Evolutionary conservation across 2,113 vertebrate species (phyloP).

Genomic region (Abramis brama): DNA sequence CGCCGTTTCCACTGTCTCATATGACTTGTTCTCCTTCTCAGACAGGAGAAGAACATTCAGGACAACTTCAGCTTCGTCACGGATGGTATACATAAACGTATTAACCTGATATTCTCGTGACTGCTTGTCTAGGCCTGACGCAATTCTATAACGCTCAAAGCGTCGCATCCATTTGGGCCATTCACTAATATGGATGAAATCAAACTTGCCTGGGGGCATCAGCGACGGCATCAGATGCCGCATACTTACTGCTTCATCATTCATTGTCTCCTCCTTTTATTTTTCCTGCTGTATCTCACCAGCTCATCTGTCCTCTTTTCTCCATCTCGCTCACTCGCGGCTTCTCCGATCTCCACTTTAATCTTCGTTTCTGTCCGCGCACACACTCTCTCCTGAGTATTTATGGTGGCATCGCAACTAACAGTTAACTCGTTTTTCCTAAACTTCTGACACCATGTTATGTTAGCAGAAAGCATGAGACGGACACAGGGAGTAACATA

Average conservation of each 20-base stretch:
- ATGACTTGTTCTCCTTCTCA: constrained; percentile 21
- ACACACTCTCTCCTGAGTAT: too few relatives aligned
- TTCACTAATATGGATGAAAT: background rate
- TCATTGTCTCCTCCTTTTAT: background rate
- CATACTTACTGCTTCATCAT: background rate
- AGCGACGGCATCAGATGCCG: background rate
- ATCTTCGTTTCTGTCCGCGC: too few relatives aligned
- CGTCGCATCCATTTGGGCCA: background rate
- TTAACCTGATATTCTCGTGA: background rate
- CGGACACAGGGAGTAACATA: too few relatives aligned
- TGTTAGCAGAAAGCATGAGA: too few relatives aligned
- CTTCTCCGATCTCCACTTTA: too few relatives aligned
- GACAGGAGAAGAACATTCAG: too few relatives aligned
- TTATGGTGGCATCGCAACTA: too few relatives aligned
- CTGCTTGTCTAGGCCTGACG: background rate
- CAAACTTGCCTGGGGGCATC: background rate
- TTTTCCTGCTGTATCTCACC: too few relatives aligned
- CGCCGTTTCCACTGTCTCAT: background rate
- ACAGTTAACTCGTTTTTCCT: too few relatives aligned
- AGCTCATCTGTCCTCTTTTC: background rate
- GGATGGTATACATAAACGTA: background rate
- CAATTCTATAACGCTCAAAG: background rate
- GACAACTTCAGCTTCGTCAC: constrained; percentile 25
- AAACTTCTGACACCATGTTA: too few relatives aligned
- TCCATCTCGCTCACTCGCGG: too few relatives aligned